Evolutionary conservation across 2,797 vertebrate species (phyloP).

Genomic region (Hylomyscus alleni): DNA sequence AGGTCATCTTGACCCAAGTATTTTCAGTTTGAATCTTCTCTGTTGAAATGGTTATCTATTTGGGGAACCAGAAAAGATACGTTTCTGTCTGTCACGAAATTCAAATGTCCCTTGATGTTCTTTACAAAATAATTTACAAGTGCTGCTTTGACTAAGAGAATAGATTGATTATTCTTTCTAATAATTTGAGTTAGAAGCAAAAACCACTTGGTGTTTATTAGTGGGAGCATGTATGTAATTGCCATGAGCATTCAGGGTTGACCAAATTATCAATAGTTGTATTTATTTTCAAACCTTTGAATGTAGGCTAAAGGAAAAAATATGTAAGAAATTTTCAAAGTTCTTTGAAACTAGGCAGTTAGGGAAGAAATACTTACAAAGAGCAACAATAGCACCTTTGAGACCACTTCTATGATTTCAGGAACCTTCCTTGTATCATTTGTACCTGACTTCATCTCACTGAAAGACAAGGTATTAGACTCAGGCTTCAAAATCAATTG

Average conservation of each 20-base stretch:
- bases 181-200: constrained; percentile 58
- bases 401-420: constrained; percentile 29
- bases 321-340: constrained; percentile 43
- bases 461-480: not conserved
- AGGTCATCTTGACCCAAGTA: constrained; percentile 65
- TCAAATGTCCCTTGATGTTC: constrained; percentile 38
- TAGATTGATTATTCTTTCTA: constrained; percentile 40
- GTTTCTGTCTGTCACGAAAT: constrained; percentile 56
- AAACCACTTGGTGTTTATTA: constrained; percentile 7
- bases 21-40: constrained; percentile 56
- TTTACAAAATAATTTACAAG: constrained; percentile 66
- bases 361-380: constrained; percentile 24
- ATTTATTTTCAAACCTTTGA: constrained; percentile 47
- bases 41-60: constrained; percentile 51
- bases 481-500: constrained; percentile 49
- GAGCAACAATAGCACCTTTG: not conserved
- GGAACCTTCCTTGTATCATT: constrained; percentile 9
- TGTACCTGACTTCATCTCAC: constrained; percentile 49
- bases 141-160: constrained; percentile 44
- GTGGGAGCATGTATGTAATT: not conserved
- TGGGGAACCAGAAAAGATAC: not conserved
- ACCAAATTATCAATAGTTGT: not conserved
- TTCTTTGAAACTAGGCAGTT: constrained; percentile 61
- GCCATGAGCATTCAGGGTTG: constrained; percentile 47
- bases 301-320: constrained; percentile 52